phyloP scores from a whole-genome alignment of 92 coral and sea anemone genomes.

The Palythoa heliodiscus region DNA sequence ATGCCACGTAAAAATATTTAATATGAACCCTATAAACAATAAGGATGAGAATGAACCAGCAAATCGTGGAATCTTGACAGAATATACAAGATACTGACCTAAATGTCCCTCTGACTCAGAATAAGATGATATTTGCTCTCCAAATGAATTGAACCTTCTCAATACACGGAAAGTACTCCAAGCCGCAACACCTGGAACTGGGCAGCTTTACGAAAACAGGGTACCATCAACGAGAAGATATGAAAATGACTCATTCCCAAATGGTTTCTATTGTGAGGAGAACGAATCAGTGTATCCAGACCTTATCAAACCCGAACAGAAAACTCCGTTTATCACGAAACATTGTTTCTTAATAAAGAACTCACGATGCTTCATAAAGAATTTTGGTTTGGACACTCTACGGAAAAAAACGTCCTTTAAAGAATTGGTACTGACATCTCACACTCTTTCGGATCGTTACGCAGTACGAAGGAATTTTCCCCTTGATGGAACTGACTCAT shows the following conservation, averaged over 20 bases:
- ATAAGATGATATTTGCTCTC: not conserved
- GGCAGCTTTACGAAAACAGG: not conserved
- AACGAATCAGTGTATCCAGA: not conserved
- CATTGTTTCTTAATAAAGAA: not conserved
- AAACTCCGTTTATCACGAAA: not conserved
- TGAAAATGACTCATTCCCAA: not conserved
- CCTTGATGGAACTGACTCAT: no score
- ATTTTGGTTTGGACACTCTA: not conserved
- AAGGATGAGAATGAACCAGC: not conserved
- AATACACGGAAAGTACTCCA: not conserved
- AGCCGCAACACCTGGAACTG: not conserved
- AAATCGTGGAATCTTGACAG: not conserved
- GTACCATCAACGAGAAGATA: not conserved
- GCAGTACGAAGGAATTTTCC: not conserved
- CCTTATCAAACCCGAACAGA: not conserved
- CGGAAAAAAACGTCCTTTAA: not conserved
- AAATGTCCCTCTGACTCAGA: not conserved
- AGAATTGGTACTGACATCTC: not conserved
- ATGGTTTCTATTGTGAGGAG: not conserved
- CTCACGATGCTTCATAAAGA: not conserved
- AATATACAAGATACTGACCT: not conserved
- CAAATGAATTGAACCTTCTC: not conserved
- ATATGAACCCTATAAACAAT: not conserved
- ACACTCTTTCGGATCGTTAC: not conserved
- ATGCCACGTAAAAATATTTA: not conserved